These are phyloP conservation scores for Scaptodrosophila lebanonensis DNA, from an alignment of 1,140 invertebrate genomes.

Conservation along the genomic window DNA sequence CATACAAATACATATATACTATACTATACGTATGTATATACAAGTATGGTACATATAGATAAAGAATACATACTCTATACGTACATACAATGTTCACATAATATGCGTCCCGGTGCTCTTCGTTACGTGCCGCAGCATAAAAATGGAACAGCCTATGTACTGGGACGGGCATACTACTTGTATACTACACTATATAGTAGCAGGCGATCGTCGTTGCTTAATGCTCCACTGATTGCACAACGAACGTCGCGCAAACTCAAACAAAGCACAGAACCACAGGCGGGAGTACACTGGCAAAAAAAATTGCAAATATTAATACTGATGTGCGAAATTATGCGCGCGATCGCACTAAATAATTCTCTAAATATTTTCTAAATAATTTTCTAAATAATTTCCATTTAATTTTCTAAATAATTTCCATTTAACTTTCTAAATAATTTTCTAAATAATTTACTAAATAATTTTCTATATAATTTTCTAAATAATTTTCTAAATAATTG, in stretches of 20 bases:
- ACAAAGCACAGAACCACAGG: slow-evolving; percentile 26
- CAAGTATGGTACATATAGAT: slow-evolving; percentile 25
- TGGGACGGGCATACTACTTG: not conserved
- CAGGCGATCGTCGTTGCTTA: slow-evolving; percentile 38
- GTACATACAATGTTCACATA: slow-evolving; percentile 21
- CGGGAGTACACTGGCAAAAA: no score
- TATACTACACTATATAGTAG: not conserved
- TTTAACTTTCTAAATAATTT: no score
- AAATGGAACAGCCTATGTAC: slow-evolving; percentile 60
- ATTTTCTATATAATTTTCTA: no score
- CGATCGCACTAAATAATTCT: no score
- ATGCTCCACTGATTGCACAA: slow-evolving; percentile 74
- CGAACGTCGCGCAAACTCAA: slow-evolving; percentile 55
- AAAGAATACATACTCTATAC: slow-evolving; percentile 26
- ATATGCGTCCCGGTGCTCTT: slow-evolving; percentile 22
- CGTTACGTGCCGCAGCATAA: slow-evolving; percentile 68
- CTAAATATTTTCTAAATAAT: no score
- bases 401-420: no score
- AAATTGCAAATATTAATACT: no score
- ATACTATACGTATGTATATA: slow-evolving; percentile 6
- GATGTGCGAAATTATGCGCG: no score
- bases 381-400: no score
- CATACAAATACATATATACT: slow-evolving; percentile 25
- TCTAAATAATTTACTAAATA: no score
- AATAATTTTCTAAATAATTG: no score